A percentile compares a stretch with the other conserved stretches of the same genome.
phyloP scores from a whole-genome alignment of 2,888 invertebrate species.

The Belgica antarctica region DNA sequence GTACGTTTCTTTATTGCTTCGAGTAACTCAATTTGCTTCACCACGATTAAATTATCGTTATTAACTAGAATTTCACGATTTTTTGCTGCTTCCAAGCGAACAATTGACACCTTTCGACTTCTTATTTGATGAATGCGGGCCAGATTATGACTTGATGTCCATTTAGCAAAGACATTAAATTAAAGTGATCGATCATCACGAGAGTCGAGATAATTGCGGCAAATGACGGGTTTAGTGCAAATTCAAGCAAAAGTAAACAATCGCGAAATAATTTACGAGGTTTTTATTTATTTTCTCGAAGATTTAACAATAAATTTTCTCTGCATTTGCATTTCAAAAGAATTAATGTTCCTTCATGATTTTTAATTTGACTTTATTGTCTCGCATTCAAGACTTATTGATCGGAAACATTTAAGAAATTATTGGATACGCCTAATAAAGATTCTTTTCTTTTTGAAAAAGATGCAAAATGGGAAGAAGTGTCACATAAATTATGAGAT shows the following conservation, averaged over 20 bases:
- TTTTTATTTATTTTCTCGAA: background rate
- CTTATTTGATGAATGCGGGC: background rate
- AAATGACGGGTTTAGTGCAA: too few species aligned
- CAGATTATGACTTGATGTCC: background rate
- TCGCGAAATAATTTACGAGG: background rate
- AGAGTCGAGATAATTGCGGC: too few species aligned
- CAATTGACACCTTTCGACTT: slow-evolving; percentile 34
- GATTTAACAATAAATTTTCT: too few species aligned
- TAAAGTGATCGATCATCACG: background rate
- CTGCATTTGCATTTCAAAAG: background rate
- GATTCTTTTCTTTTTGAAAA: too few species aligned
- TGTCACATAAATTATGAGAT: too few species aligned
- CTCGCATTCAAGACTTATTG: background rate
- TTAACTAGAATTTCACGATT: slow-evolving; percentile 16
- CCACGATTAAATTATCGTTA: slow-evolving; percentile 33
- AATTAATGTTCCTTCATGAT: background rate
- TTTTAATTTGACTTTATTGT: background rate
- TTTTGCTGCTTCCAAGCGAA: background rate
- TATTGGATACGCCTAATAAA: too few species aligned
- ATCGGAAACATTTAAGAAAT: background rate
- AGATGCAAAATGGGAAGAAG: too few species aligned
- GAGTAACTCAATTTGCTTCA: slow-evolving; percentile 4
- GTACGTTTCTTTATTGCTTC: background rate
- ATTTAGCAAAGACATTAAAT: background rate
- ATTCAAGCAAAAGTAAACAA: background rate